phyloP scores from a whole-genome alignment of 2,888 invertebrate species.

The Drosophila anomalipes region DNA sequence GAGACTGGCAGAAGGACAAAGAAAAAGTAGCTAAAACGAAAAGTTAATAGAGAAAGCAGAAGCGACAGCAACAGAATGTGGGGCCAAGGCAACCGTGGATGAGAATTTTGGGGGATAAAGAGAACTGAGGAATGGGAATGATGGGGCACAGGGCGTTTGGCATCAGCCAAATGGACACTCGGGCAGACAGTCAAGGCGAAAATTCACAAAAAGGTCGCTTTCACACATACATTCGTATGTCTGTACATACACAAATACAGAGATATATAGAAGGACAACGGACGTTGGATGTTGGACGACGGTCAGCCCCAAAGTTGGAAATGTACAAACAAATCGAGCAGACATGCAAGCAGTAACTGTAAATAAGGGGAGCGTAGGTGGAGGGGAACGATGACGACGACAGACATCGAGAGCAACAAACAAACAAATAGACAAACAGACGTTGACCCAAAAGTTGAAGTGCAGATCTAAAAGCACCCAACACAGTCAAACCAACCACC shows the following conservation, averaged over 20 bases:
- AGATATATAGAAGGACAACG: constrained; percentile 49
- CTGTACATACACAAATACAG: constrained; percentile 12
- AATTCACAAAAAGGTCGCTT: constrained; percentile 75
- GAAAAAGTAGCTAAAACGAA: constrained; percentile 80
- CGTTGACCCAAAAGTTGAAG: constrained; percentile 81
- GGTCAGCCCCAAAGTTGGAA: constrained; percentile 73
- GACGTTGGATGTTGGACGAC: constrained; percentile 56
- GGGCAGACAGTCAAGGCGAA: constrained; percentile 77
- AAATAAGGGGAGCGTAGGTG: constrained; percentile 4
- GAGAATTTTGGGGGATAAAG: constrained; percentile 2
- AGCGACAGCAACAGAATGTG: constrained; percentile 71
- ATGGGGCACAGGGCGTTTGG: constrained; percentile 43
- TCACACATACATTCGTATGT: constrained; percentile 12
- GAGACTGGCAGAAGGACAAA: constrained; percentile 59
- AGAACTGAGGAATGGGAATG: background rate
- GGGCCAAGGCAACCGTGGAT: constrained; percentile 68
- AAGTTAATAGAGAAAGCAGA: constrained; percentile 80
- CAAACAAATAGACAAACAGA: constrained; percentile 81
- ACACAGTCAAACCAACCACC: constrained; percentile 36
- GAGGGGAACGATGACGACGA: constrained; percentile 37
- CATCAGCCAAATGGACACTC: constrained; percentile 52
- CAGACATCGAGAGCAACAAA: constrained; percentile 76
- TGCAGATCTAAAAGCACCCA: constrained; percentile 74
- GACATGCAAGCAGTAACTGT: constrained; percentile 63
- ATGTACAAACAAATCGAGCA: constrained; percentile 79